Base-by-base conservation (phyloP, 2,113 vertebrate species). In the Oceanodroma tethys region DNA sequence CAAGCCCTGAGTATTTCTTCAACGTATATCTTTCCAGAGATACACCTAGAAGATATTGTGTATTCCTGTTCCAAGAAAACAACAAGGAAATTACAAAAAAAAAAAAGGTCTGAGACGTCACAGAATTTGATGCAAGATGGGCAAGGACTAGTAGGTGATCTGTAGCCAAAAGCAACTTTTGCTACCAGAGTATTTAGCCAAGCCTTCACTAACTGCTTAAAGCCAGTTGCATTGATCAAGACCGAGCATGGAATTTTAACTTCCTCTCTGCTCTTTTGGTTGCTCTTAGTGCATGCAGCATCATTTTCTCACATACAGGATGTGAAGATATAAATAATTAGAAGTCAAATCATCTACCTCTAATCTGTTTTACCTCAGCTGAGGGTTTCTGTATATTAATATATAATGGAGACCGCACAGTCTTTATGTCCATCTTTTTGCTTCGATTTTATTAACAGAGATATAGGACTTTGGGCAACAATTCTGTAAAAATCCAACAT, bases 401-500 rank as follows among this genome's bases (percentile, higher is more conserved):
- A 34, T 25, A 42, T 27, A 86, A 15, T 4, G 19, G 40, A 76
- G 27, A 79, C 70, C 45, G 17, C 16, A 47, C 22, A 48, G n/a
- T 22, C 19, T 84, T 67, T n/a, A 16, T 14, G 10, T 38, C 17
- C 29, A n/a, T 40, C 17, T 58, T 55, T 55, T 81, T 52, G 21
- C 34, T 84, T 48, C n/a, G 1, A 53, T 72, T 9, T 9, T 71
- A 19, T 67, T 65, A 82, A 58, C 15, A 87, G 14, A 83, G 18
- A 66, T 66, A 9, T 0, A 79, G 40, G 34, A 55, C 47, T 92
- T 55, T 0, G 0, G 47, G 34, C 14, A 92, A 60, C 18, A 80
- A 53, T 42, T 91, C 56, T 58, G 14, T 73, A 67, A 85, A 79
- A 86, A 65, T 38, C 15, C 20, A 48, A 21, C 2, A 34, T 42